Conservation (phyloP, 2,888 invertebrate species). For the Zygaena filipendulae region DNA sequence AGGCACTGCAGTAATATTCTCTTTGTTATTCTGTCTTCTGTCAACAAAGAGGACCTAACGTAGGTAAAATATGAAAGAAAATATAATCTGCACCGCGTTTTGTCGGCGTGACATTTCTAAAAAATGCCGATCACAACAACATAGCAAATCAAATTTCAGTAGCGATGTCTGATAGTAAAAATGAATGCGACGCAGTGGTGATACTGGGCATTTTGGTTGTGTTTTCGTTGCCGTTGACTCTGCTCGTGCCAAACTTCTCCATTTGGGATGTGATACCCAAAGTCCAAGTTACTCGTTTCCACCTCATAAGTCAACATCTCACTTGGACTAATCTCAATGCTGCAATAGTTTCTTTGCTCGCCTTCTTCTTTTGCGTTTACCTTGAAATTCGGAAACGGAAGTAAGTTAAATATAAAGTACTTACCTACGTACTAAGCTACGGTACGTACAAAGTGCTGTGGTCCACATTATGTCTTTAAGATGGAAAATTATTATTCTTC, state of each 20-base stretch:
- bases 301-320: constrained; percentile 30
- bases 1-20: too few relatives aligned
- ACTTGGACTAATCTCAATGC: constrained; percentile 45
- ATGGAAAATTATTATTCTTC: too few relatives aligned
- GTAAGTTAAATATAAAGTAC: constrained; percentile 24
- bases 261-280: constrained; percentile 49
- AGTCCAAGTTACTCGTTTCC: constrained; percentile 35
- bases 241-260: constrained; percentile 43
- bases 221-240: constrained; percentile 43
- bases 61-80: too few relatives aligned
- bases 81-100: too few relatives aligned
- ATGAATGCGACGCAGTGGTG: constrained; percentile 19
- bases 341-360: constrained; percentile 25
- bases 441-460: too few relatives aligned
- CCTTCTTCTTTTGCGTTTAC: constrained; percentile 40
- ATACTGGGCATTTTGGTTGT: constrained; percentile 25
- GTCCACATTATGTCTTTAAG: too few relatives aligned
- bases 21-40: too few relatives aligned
- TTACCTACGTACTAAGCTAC: background rate
- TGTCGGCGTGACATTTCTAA: too few relatives aligned
- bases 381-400: constrained; percentile 49
- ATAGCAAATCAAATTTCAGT: too few relatives aligned
- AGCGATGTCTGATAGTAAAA: constrained; percentile 1
- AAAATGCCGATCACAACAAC: too few relatives aligned
- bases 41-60: too few relatives aligned